phyloP scores from a whole-genome alignment of 2,113 vertebrate genomes.

The Aythya baeri region DNA sequence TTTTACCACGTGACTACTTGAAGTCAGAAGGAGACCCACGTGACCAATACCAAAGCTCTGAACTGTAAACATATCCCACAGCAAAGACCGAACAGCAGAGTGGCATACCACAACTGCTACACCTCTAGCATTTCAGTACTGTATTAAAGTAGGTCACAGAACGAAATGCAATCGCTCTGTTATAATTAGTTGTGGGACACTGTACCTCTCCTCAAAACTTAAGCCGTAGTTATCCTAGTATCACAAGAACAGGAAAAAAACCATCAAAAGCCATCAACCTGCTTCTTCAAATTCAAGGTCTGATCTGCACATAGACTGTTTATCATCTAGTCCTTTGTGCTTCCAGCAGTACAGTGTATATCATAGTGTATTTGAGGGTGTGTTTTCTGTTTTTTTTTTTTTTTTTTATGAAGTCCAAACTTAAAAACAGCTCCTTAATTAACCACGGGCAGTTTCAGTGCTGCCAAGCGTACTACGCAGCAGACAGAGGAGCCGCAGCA shows the following conservation, averaged over 20 bases:
- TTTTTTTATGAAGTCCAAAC: accelerated
- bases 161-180: background rate
- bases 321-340: accelerated
- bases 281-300: background rate
- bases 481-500: background rate
- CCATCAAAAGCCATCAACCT: background rate
- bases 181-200: background rate
- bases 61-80: background rate
- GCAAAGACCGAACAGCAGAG: no score
- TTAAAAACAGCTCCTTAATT: accelerated
- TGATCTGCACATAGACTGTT: background rate
- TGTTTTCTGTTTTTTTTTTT: accelerated
- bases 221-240: background rate
- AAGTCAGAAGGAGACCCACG: background rate
- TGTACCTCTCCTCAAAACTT: background rate
- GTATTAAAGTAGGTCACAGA: background rate
- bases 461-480: accelerated
- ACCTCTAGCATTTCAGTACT: background rate
- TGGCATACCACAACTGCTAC: background rate
- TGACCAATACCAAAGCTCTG: background rate
- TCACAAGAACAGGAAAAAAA: accelerated
- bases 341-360: background rate
- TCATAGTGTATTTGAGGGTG: accelerated
- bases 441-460: background rate
- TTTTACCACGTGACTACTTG: background rate